A percentile compares a stretch with the other conserved stretches of the same genome.
phyloP scores from a whole-genome alignment of 2,888 invertebrate species.

The Loripinus fragilis region DNA sequence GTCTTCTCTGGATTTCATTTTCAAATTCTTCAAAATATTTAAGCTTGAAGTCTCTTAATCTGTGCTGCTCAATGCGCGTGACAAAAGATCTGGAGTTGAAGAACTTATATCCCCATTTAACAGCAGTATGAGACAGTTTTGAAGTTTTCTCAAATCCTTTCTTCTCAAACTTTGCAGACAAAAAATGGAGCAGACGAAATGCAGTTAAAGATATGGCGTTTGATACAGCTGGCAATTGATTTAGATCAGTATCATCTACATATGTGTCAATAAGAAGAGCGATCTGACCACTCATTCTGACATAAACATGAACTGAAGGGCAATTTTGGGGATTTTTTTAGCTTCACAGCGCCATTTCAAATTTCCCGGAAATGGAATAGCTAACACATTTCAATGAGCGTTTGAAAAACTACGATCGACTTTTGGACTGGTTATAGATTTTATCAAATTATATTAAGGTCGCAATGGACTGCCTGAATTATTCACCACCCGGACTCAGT shows the following conservation, averaged over 20 bases:
- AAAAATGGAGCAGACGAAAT: conserved; percentile 65
- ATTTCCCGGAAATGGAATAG: conserved; percentile 7
- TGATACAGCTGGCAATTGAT: conserved; percentile 28
- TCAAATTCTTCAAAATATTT: conserved; percentile 77
- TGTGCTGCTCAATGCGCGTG: conserved; percentile 59
- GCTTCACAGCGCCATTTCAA: background rate
- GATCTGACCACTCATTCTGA: conserved; percentile 51
- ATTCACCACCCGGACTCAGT: too few species aligned
- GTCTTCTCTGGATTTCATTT: conserved; percentile 61
- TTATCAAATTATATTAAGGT: too few species aligned
- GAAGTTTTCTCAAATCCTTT: conserved; percentile 31
- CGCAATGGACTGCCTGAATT: too few species aligned
- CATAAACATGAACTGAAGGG: conserved; percentile 6
- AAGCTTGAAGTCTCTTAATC: conserved; percentile 69
- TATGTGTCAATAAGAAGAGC: conserved; percentile 71
- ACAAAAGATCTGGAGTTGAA: conserved; percentile 62
- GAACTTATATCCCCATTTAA: conserved; percentile 77
- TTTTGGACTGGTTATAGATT: background rate
- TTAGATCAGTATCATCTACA: conserved; percentile 18
- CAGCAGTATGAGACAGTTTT: conserved; percentile 41
- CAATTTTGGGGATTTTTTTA: background rate
- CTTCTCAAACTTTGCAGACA: conserved; percentile 49
- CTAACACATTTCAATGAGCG: background rate
- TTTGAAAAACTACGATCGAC: background rate
- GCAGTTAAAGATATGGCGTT: conserved; percentile 66